phyloP scores from a whole-genome alignment of 35 echinoderm and acorn worm species.

The Lytechinus pictus region DNA sequence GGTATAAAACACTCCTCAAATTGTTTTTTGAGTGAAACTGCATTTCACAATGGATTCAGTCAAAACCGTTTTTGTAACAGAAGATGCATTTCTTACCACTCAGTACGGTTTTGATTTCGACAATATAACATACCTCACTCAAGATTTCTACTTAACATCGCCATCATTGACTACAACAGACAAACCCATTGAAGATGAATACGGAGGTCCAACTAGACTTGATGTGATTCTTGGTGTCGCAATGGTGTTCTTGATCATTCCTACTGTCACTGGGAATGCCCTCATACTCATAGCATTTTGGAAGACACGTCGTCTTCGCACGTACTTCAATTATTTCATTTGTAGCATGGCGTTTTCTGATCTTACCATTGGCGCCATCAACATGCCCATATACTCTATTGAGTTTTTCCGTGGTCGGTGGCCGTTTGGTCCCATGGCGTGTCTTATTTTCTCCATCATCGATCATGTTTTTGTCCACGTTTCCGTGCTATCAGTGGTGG shows the following conservation, averaged over 20 bases:
- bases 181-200: not conserved
- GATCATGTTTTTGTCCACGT: constrained; percentile 67
- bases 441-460: constrained; percentile 55
- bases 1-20: too few relatives aligned
- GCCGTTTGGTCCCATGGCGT: constrained; percentile 53
- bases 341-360: constrained; percentile 51
- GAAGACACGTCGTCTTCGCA: constrained; percentile 47
- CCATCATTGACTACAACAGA: not conserved
- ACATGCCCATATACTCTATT: constrained; percentile 65
- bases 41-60: not conserved
- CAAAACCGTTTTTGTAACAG: not conserved
- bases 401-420: constrained; percentile 57
- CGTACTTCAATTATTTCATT: constrained; percentile 67
- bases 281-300: constrained; percentile 59
- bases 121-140: not conserved
- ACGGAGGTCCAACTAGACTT: not conserved
- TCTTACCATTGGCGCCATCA: constrained; percentile 49
- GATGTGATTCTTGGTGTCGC: constrained; percentile 39
- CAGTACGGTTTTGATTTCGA: not conserved
- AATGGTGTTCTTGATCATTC: constrained; percentile 21
- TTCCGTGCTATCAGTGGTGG: constrained; percentile 52
- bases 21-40: too few relatives aligned
- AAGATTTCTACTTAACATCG: not conserved
- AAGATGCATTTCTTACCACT: not conserved
- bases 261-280: constrained; percentile 45